Conservation (phyloP, 2,888 invertebrate genomes). For the Callosobruchus maculatus region DNA sequence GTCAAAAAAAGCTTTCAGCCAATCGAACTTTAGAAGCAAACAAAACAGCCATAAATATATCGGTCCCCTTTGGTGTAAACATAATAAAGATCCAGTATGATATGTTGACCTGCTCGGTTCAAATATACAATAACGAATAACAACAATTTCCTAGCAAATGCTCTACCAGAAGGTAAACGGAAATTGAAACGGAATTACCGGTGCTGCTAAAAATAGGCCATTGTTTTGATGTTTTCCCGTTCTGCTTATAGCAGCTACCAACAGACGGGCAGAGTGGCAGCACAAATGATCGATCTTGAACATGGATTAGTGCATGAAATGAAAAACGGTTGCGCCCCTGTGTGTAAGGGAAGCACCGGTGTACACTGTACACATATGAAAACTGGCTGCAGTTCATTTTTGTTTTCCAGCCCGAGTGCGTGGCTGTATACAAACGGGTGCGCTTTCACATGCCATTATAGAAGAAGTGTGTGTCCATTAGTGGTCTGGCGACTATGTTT, state of each 20-base stretch:
- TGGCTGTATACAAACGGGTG: too few species aligned
- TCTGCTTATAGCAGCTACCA: not conserved
- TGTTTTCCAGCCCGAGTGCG: not conserved
- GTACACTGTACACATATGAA: not conserved
- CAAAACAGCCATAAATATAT: not conserved
- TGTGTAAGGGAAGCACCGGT: not conserved
- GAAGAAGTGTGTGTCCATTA: too few species aligned
- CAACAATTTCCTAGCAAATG: not conserved
- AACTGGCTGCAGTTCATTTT: not conserved
- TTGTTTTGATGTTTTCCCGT: not conserved
- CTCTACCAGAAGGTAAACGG: not conserved
- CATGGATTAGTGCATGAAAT: not conserved
- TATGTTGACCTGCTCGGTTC: not conserved
- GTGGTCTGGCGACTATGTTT: too few species aligned
- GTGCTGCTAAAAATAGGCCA: not conserved
- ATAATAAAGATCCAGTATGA: not conserved
- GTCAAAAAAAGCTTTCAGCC: too few species aligned
- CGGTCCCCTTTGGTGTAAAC: not conserved
- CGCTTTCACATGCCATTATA: too few species aligned
- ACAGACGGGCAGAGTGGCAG: not conserved
- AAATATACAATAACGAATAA: too few species aligned
- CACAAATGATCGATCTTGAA: not conserved
- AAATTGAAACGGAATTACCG: not conserved
- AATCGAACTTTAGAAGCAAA: not conserved
- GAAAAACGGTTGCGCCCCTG: not conserved